phyloP scores from a whole-genome alignment of 2,113 vertebrate genomes.

The Choloepus hoffmanni region DNA sequence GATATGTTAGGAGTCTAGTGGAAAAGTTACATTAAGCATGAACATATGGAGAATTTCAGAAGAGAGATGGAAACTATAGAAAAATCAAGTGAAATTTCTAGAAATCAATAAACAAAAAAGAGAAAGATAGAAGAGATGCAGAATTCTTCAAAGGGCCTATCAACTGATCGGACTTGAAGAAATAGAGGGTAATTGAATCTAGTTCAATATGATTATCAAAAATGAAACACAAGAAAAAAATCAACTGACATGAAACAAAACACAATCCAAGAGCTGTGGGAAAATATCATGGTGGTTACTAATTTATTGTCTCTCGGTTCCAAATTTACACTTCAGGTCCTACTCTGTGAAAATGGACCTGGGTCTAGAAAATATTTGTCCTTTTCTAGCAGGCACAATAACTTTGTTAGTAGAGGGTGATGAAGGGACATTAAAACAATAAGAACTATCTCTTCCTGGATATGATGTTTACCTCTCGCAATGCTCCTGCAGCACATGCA shows the following conservation, averaged over 20 bases:
- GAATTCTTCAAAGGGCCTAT: background rate
- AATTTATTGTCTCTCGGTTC: accelerated
- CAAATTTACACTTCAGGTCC: background rate
- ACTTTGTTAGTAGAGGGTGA: background rate
- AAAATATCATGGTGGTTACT: background rate
- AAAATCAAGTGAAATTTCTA: background rate
- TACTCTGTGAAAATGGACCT: background rate
- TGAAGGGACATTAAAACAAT: background rate
- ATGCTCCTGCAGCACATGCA: accelerated
- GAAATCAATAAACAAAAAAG: background rate
- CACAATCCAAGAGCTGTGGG: background rate
- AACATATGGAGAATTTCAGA: background rate
- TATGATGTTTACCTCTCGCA: accelerated
- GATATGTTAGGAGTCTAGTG: background rate
- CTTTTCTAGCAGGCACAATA: accelerated
- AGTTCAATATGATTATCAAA: background rate
- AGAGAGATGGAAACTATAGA: background rate
- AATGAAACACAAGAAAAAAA: background rate
- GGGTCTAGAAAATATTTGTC: accelerated
- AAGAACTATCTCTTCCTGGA: background rate
- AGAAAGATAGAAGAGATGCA: background rate
- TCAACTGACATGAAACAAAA: background rate
- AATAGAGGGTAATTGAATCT: background rate
- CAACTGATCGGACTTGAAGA: background rate
- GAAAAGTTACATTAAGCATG: background rate